Evolutionary conservation across 1,140 invertebrate species (phyloP), one percentile per base, ranked within the genome.

Genomic region (Zeugodacus cucurbitae): DNA sequence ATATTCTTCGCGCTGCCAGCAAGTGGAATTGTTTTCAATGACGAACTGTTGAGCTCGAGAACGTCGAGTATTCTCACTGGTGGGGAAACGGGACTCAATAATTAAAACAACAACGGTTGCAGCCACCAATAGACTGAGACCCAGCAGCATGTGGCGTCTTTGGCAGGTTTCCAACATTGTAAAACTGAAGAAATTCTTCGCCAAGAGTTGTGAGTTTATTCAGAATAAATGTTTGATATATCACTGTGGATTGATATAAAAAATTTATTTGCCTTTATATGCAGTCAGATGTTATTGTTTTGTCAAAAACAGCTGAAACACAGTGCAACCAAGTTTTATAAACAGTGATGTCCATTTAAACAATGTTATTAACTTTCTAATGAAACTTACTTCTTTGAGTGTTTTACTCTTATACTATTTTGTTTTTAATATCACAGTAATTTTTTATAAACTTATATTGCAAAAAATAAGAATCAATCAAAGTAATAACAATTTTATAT

Each of bases 41-140:
- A 96, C 93, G 90, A 95, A 95, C 62, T 95, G 95, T 37, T 91
- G 90, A 2, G 89, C 88, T 22, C 91, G 89, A 29, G 91, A 88
- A 1, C 91, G 90, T 14, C 89, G 1, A 88, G 41, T 44, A 85
- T 59, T 48, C 89, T 90, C 29, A 91, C 89, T 22, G 88, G 29
- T 95, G 88, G 94, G 91, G 91, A 94, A 90, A 86, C 96, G 95
- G 41, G 96, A 97, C 93, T 97, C 97, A 67, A 97, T 94, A 90
- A 97, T 96, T 37, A 97, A 93, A 78, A 97, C 96, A 41, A 97
- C 92, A 89, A 97, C 94, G 64, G 97, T 97, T 89, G 97, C 95
- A 87, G 95, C 91, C 90, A 95, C 95, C 89, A 96, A 93, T 67
- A 95, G 93, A 82, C 94, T 94, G 59, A 96, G 95, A 64, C 95